Conservation (phyloP, 2,797 vertebrate genomes). For the Coregonus sp. region DNA sequence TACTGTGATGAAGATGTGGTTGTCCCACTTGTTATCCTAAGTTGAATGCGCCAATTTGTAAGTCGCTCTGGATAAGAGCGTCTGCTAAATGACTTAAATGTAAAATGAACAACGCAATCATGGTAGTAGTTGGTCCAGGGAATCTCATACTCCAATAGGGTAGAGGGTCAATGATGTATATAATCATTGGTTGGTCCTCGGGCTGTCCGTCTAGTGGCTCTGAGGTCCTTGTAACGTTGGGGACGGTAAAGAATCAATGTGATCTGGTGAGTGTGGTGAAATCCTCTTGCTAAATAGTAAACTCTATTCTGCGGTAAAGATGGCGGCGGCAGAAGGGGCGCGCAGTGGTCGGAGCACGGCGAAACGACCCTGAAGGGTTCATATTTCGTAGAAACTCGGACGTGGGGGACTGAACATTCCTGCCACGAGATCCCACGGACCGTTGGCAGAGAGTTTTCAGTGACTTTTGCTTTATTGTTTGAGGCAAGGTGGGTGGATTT, state of each 20-base stretch:
- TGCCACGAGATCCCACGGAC: slow-evolving; percentile 26
- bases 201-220: slow-evolving; percentile 24
- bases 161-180: no score
- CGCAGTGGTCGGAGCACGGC: slow-evolving; percentile 79
- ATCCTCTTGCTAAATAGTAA: slow-evolving; percentile 61
- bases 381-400: slow-evolving; percentile 38
- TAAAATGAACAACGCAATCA: neutral
- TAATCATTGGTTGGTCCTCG: neutral
- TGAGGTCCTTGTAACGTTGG: slow-evolving; percentile 18
- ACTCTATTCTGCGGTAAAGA: slow-evolving; percentile 93
- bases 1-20: no score
- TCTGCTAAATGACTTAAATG: no score
- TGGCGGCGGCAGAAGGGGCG: slow-evolving; percentile 91
- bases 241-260: slow-evolving; percentile 40
- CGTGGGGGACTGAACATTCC: slow-evolving; percentile 15
- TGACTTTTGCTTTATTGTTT: slow-evolving; percentile 64
- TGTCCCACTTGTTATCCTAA: no score
- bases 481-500: slow-evolving; percentile 74
- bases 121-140: neutral
- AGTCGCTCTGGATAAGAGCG: no score
- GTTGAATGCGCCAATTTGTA: no score
- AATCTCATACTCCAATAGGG: neutral
- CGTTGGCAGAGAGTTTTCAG: slow-evolving; percentile 40
- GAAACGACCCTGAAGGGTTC: slow-evolving; percentile 73
- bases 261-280: slow-evolving; percentile 45